Evolutionary conservation across 2,888 invertebrate genomes (phyloP).

Genomic region (Perdita meconis): DNA sequence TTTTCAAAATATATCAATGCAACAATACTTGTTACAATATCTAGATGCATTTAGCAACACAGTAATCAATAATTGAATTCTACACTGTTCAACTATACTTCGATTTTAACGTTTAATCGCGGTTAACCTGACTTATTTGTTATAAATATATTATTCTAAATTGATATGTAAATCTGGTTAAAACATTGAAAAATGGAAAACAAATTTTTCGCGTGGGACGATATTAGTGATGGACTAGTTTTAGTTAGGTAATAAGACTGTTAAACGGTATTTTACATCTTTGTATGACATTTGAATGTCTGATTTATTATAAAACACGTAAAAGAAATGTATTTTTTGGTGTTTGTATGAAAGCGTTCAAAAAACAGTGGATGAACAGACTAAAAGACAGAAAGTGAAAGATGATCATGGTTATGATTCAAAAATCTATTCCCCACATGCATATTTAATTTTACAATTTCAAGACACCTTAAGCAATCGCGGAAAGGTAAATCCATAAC

Average conservation of each 20-base stretch:
- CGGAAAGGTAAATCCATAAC: constrained; percentile 74
- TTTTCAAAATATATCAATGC: too few relatives aligned
- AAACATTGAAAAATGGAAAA: constrained; percentile 65
- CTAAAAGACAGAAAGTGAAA: constrained; percentile 60
- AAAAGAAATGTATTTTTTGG: neutral
- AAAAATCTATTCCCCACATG: constrained; percentile 76
- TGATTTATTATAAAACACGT: too few relatives aligned
- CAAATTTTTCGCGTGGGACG: constrained; percentile 77
- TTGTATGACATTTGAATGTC: neutral
- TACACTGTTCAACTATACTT: constrained; percentile 31
- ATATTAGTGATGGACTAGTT: constrained; percentile 67
- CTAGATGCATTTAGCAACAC: neutral
- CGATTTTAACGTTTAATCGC: constrained; percentile 29
- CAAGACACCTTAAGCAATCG: constrained; percentile 74
- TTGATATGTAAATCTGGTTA: neutral
- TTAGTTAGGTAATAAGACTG: constrained; percentile 70
- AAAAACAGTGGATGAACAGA: constrained; percentile 68
- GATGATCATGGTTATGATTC: constrained; percentile 43
- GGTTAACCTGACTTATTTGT: constrained; percentile 54
- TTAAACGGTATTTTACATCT: constrained; percentile 1
- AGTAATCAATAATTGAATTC: constrained; percentile 54
- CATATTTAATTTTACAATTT: constrained; percentile 75
- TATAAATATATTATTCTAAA: constrained; percentile 2
- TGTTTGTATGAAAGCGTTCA: constrained; percentile 34
- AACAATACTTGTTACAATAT: too few relatives aligned